Evolutionary conservation across 2,888 invertebrate species (phyloP).

Genomic region (Cerastis leucographa): DNA sequence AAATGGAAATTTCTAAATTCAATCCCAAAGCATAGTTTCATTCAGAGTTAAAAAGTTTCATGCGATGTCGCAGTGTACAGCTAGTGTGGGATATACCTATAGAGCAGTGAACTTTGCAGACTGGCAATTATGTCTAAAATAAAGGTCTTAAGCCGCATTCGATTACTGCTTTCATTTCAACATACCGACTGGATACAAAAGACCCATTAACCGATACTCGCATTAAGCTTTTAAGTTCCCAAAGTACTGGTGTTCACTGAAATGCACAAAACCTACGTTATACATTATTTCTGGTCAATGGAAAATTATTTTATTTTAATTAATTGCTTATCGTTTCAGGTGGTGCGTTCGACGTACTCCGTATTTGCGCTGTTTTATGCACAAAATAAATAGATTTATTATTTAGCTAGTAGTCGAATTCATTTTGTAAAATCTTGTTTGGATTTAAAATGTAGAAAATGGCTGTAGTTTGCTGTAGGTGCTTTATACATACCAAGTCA

Average conservation of each 20-base stretch:
- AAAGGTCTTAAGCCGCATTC: conserved; percentile 18
- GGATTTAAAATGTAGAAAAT: not conserved
- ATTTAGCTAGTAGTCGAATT: not conserved
- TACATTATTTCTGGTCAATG: conserved; percentile 59
- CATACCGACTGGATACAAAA: conserved; percentile 35
- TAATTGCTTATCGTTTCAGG: conserved; percentile 76
- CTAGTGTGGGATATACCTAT: not conserved
- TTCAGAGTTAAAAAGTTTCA: not conserved
- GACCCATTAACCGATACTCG: conserved; percentile 37
- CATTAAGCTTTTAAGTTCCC: conserved; percentile 51
- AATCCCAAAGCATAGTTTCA: not conserved
- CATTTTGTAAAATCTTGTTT: not conserved
- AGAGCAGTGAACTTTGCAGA: not conserved
- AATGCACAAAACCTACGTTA: conserved; percentile 45
- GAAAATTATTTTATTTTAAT: conserved; percentile 56
- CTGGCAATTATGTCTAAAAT: conserved; percentile 14
- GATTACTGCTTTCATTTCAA: conserved; percentile 48
- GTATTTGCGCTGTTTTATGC: conserved; percentile 85
- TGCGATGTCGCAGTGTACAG: not conserved
- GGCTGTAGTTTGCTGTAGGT: not conserved
- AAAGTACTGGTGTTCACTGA: conserved; percentile 35
- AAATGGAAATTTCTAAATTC: not conserved
- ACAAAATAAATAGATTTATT: conserved; percentile 71
- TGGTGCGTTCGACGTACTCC: conserved; percentile 82
- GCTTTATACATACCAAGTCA: not conserved